A percentile compares a stretch with the other conserved stretches of the same genome.
phyloP scores from a whole-genome alignment of 2,888 invertebrate species.

The Cataglyphis albicans region DNA sequence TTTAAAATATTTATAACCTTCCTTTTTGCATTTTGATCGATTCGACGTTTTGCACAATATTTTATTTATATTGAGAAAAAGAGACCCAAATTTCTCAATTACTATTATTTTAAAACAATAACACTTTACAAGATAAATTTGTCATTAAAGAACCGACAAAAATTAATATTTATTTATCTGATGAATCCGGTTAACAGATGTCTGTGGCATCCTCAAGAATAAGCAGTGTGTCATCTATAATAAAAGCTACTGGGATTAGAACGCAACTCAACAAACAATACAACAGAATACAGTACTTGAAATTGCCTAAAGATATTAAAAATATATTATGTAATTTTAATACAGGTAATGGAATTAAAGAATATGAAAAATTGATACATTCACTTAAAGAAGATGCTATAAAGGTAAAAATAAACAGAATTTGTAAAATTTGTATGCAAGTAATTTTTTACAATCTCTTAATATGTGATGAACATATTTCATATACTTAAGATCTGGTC shows the following conservation, averaged over 20 bases:
- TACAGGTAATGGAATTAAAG: conserved; percentile 83
- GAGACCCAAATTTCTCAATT: not conserved
- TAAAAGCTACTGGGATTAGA: conserved; percentile 80
- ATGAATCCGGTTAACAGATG: conserved; percentile 76
- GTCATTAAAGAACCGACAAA: not conserved
- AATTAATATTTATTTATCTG: not conserved
- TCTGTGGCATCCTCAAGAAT: conserved; percentile 83
- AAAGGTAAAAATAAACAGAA: conserved; percentile 78
- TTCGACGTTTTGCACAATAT: not conserved
- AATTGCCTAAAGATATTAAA: conserved; percentile 86
- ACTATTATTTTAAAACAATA: not conserved
- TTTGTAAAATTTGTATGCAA: not conserved
- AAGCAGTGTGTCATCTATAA: conserved; percentile 81
- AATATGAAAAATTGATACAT: conserved; percentile 87
- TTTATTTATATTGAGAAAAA: not conserved
- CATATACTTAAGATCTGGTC: not conserved
- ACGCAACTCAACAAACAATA: conserved; percentile 73
- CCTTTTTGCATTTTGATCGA: not conserved
- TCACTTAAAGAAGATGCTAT: conserved; percentile 86
- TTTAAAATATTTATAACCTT: conserved; percentile 56
- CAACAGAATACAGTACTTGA: conserved; percentile 84
- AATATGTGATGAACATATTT: not conserved
- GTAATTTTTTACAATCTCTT: conserved; percentile 32
- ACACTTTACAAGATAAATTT: not conserved
- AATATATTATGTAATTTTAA: conserved; percentile 86